phyloP scores from a whole-genome alignment of 2,797 vertebrate genomes.

The Hylomyscus alleni region DNA sequence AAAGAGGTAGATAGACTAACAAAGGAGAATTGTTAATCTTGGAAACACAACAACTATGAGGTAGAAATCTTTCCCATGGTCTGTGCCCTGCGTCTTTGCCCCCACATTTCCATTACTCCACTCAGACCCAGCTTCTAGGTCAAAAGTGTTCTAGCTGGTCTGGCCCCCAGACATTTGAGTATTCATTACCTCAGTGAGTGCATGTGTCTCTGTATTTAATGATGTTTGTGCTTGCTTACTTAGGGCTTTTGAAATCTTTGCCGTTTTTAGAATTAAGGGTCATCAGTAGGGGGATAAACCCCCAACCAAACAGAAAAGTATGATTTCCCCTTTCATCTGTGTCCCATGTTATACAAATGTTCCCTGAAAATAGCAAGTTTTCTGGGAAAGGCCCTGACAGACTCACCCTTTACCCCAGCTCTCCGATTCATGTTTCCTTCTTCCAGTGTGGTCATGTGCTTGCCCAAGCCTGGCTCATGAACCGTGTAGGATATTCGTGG shows the following conservation, averaged over 20 bases:
- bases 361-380: constrained; percentile 77
- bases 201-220: constrained; percentile 75
- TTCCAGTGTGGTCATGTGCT: constrained; percentile 83
- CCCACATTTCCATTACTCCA: constrained; percentile 74
- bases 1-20: not conserved
- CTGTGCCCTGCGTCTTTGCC: constrained; percentile 75
- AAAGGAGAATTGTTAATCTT: not conserved
- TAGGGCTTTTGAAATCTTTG: constrained; percentile 84
- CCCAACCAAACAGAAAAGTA: constrained; percentile 74
- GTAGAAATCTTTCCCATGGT: constrained; percentile 70
- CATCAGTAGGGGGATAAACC: constrained; percentile 14
- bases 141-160: constrained; percentile 80
- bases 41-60: constrained; percentile 59
- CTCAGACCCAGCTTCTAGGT: constrained; percentile 83
- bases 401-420: constrained; percentile 74
- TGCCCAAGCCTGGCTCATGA: constrained; percentile 85
- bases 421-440: constrained; percentile 82
- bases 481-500: constrained; percentile 87
- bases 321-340: constrained; percentile 81
- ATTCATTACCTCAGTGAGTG: constrained; percentile 77
- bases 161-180: constrained; percentile 76
- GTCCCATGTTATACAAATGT: constrained; percentile 72
- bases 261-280: constrained; percentile 75
- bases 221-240: constrained; percentile 70
- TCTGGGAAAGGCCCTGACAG: constrained; percentile 80